Percentiles rank a stretch among this genome's conserved stretches.
These are phyloP conservation scores for Oncorhynchus gorbuscha DNA, from an alignment of 2,113 vertebrate genomes.

Conservation along the genomic window DNA sequence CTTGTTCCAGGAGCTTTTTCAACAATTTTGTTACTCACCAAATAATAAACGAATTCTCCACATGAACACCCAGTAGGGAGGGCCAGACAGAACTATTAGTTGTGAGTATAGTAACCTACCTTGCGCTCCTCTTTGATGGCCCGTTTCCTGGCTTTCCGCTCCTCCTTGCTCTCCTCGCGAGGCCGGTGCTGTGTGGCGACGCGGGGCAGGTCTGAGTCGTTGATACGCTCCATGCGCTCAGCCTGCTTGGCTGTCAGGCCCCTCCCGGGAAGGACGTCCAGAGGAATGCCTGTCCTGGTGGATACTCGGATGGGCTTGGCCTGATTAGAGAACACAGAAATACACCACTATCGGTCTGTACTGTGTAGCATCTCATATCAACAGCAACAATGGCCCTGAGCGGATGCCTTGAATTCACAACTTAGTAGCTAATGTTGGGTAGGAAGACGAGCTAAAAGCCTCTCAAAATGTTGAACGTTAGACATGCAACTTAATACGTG, in stretches of 20 bases:
- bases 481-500: background rate
- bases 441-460: too few species aligned
- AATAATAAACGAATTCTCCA: too few species aligned
- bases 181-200: slow-evolving; percentile 76
- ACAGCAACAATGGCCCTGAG: too few species aligned
- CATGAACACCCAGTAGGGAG: too few species aligned
- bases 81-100: too few species aligned
- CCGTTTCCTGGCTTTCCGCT: slow-evolving; percentile 83
- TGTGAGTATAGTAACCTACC: slow-evolving; percentile 63
- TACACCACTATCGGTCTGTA: too few species aligned
- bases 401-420: too few species aligned
- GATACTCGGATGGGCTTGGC: slow-evolving; percentile 83
- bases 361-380: background rate
- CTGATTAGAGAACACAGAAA: slow-evolving; percentile 60
- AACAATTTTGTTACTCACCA: too few species aligned
- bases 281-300: slow-evolving; percentile 87
- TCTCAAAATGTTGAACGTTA: too few species aligned
- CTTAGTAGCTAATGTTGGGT: too few species aligned
- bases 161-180: slow-evolving; percentile 82
- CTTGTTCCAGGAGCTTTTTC: too few species aligned
- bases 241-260: slow-evolving; percentile 82
- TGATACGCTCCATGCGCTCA: slow-evolving; percentile 87
- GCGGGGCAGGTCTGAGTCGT: slow-evolving; percentile 83
- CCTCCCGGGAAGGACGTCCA: slow-evolving; percentile 79
- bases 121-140: slow-evolving; percentile 87